Percentiles rank a stretch among this genome's conserved stretches.
Evolutionary conservation across 2,888 invertebrate species (phyloP).

Genomic region (Caenorhabditis sulstoni): DNA sequence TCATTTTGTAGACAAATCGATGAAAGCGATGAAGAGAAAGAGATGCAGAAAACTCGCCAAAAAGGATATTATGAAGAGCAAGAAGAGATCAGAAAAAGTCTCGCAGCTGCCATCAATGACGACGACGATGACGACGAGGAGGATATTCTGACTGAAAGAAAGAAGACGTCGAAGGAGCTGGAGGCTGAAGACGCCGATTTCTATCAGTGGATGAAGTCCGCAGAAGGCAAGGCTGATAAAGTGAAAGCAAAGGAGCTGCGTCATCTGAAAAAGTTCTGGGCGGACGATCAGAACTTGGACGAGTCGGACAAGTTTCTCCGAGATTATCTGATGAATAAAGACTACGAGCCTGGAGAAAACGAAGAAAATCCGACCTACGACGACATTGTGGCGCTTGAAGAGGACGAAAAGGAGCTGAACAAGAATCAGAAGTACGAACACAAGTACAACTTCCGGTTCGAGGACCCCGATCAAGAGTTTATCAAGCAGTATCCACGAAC

Average conservation of each 20-base stretch:
- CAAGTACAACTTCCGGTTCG: slow-evolving; percentile 95
- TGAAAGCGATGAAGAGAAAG: slow-evolving; percentile 73
- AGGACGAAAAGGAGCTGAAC: slow-evolving; percentile 87
- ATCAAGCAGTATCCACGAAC: slow-evolving; percentile 93
- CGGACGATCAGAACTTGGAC: slow-evolving; percentile 86
- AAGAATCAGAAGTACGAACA: slow-evolving; percentile 93
- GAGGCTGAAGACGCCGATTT: slow-evolving; percentile 84
- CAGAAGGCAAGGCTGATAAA: slow-evolving; percentile 46
- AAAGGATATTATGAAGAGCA: slow-evolving; percentile 82
- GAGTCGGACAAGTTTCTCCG: slow-evolving; percentile 91
- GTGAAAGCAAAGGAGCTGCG: slow-evolving; percentile 50
- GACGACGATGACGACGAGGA: slow-evolving; percentile 81
- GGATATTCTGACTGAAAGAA: slow-evolving; percentile 81
- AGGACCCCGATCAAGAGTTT: slow-evolving; percentile 94
- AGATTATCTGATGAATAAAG: slow-evolving; percentile 93
- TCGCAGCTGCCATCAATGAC: slow-evolving; percentile 66
- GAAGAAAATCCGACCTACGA: slow-evolving; percentile 83
- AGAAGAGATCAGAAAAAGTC: slow-evolving; percentile 82
- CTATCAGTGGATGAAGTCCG: slow-evolving; percentile 89
- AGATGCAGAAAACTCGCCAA: slow-evolving; percentile 45
- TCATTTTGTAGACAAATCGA: slow-evolving; percentile 65
- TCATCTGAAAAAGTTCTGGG: slow-evolving; percentile 67
- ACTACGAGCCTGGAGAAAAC: slow-evolving; percentile 82
- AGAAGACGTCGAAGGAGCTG: slow-evolving; percentile 80
- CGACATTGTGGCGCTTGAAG: slow-evolving; percentile 86